Percentiles rank a stretch among this genome's conserved stretches.
These are phyloP conservation scores for Octonoba sinensis DNA, from an alignment of 2,888 invertebrate species.

Conservation along the genomic window DNA sequence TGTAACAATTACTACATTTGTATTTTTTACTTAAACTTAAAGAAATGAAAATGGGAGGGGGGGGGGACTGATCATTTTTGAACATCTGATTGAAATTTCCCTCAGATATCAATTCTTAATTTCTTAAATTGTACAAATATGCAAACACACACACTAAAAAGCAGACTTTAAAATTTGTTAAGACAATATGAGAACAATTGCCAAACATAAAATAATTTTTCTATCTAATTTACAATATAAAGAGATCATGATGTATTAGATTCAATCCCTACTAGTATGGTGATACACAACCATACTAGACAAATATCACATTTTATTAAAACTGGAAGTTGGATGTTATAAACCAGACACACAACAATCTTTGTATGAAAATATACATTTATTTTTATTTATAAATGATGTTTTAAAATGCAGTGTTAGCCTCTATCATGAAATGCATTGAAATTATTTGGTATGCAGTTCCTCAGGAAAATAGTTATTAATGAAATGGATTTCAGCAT, in stretches of 20 bases:
- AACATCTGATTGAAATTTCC: no score
- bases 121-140: no score
- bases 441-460: not conserved
- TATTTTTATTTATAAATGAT: constrained; percentile 53
- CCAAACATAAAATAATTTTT: no score
- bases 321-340: constrained; percentile 38
- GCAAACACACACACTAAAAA: no score
- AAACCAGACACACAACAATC: constrained; percentile 46
- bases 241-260: constrained; percentile 1
- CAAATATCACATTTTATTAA: constrained; percentile 61
- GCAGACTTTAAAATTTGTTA: no score
- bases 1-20: no score
- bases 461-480: constrained; percentile 35
- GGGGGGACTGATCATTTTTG: no score
- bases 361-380: constrained; percentile 61
- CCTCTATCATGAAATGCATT: constrained; percentile 1
- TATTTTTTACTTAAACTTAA: no score
- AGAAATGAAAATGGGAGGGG: no score
- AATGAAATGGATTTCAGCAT: constrained; percentile 13
- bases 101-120: no score
- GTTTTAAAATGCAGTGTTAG: constrained; percentile 51
- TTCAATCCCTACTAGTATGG: not conserved
- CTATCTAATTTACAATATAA: no score
- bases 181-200: no score
- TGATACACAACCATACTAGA: constrained; percentile 16